Base-by-base conservation (phyloP, 2,797 vertebrate species). In the Euphonia xanthogaster region DNA sequence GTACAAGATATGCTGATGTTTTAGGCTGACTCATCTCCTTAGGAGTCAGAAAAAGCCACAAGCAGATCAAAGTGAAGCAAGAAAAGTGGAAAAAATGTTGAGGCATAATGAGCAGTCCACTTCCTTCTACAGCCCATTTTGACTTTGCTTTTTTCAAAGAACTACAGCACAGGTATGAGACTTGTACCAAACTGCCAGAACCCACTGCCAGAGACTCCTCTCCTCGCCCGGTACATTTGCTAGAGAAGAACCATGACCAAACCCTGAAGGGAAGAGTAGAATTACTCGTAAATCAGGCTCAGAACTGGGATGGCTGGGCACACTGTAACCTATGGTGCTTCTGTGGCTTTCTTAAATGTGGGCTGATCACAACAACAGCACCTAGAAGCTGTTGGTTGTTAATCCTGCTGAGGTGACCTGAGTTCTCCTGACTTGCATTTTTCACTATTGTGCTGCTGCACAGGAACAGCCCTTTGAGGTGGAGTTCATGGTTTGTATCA, bases 51-150 rank as follows among this genome's bases (percentile, higher is more conserved):
- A 65, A 66, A 72, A 87, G 23, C 48, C 37, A 35, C 47, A 22
- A 6, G 23, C 27, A 13, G 39, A 10, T 58, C 25, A 27, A 15
- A 63, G 14, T 10, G 21, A 83, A 48, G 22, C 5, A 76, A 63
- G 54, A 63, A 30, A 85, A 72, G 22, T 10, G 50, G 53, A 27
- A 62, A 40, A 82, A 65, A 6, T 9, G 47, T 31, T 31, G 31
- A 57, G 68, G 30, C 2, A 4, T 33, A 48, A 45, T 0, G 4
- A 47, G 30, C 10, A 47, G 9, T 4, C 2, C 0, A 1, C 31
- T 60, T 65, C 75, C 47, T 72, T 57, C 67, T 28, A 7, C 15
- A 75, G 71, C 39, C 10, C 0, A 1, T 16, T 30, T 67, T 3
- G 4, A 18, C 6, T 40, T 35, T 78, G 31, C 9, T 16, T 25